Percentiles rank a stretch among this genome's conserved stretches.
Evolutionary conservation across 2,888 invertebrate genomes (phyloP).

Genomic region (Phlogophora meticulosa): DNA sequence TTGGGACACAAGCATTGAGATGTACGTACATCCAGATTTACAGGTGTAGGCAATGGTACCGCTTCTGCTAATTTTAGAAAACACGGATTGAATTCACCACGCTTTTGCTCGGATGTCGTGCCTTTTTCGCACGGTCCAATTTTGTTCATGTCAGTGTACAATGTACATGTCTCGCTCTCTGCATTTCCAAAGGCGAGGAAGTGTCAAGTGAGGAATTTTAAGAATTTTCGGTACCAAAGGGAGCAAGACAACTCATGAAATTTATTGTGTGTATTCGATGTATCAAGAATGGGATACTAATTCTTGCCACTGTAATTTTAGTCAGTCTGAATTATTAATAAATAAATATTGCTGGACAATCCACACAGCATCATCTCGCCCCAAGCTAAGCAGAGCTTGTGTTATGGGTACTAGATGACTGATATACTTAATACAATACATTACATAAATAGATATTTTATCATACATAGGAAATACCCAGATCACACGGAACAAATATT

Average conservation of each 20-base stretch:
- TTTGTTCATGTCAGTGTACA: constrained; percentile 46
- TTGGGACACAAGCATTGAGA: neutral
- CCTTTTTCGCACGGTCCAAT: constrained; percentile 51
- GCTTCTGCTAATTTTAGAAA: constrained; percentile 34
- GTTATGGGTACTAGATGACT: too few species aligned
- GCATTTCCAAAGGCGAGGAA: constrained; percentile 36
- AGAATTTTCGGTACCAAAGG: constrained; percentile 26
- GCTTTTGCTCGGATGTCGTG: constrained; percentile 9
- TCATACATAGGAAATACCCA: too few species aligned
- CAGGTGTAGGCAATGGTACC: constrained; percentile 11
- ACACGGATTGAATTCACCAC: constrained; percentile 24
- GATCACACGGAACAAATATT: too few species aligned
- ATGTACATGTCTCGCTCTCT: constrained; percentile 29
- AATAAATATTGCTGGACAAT: too few species aligned
- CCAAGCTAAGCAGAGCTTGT: too few species aligned
- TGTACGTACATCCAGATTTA: neutral
- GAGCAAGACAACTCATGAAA: neutral
- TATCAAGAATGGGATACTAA: neutral
- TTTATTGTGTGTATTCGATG: constrained; percentile 1
- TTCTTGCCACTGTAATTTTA: too few species aligned
- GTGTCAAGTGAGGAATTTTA: constrained; percentile 22
- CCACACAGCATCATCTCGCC: too few species aligned
- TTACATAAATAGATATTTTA: too few species aligned
- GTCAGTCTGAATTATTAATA: too few species aligned
- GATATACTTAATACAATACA: too few species aligned